Percentiles rank a stretch among this genome's conserved stretches.
phyloP scores from a whole-genome alignment of 2,797 vertebrate species.

The Mormyrops attenuatus region DNA sequence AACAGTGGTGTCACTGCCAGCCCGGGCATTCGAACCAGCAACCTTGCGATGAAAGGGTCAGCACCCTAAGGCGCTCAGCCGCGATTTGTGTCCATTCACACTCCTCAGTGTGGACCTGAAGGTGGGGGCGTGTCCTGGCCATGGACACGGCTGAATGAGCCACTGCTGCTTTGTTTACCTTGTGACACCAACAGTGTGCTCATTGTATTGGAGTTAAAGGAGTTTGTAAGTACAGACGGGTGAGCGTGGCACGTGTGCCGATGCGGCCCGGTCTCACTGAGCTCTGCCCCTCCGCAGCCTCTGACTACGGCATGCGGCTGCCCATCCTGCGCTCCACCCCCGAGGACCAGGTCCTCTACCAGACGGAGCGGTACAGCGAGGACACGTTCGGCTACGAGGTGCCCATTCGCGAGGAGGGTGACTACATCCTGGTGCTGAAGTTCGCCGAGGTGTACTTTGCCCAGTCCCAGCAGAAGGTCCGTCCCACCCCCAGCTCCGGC shows the following conservation, averaged over 20 bases:
- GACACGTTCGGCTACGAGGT: slow-evolving; percentile 95
- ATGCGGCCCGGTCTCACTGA: neutral
- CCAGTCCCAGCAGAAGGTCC: slow-evolving; percentile 97
- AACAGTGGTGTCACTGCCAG: neutral
- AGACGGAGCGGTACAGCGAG: slow-evolving; percentile 96
- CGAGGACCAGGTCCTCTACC: slow-evolving; percentile 93
- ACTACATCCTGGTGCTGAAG: slow-evolving; percentile 94
- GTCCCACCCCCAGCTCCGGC: neutral
- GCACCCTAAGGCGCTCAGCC: neutral
- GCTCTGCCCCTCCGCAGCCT: slow-evolving; percentile 59
- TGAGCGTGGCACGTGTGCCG: neutral
- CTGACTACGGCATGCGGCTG: slow-evolving; percentile 93
- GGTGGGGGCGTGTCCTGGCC: neutral
- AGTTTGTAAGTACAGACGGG: neutral
- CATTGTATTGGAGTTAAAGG: neutral
- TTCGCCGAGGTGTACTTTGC: slow-evolving; percentile 98
- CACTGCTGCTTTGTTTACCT: neutral
- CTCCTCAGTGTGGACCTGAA: neutral
- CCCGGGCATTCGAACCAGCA: neutral
- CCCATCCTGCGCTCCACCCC: slow-evolving; percentile 89
- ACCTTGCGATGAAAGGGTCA: neutral
- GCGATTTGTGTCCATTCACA: neutral
- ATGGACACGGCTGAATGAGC: neutral
- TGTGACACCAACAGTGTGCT: neutral
- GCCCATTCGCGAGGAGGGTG: slow-evolving; percentile 90